Evolutionary conservation across 2,113 vertebrate genomes (phyloP).

Genomic region (Nannobrachium achirus): DNA sequence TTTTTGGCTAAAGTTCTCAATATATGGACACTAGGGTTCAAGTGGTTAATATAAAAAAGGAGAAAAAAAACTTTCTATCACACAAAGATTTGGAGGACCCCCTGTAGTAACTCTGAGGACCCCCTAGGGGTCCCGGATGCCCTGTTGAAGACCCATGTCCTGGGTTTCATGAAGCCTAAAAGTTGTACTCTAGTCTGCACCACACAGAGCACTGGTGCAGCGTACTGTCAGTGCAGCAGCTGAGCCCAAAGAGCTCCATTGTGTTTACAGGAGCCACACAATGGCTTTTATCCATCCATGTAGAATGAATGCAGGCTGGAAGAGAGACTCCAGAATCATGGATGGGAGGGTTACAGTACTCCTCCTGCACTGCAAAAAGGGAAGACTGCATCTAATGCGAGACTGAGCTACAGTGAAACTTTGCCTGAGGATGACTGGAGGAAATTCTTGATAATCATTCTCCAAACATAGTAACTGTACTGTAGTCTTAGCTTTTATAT

Average conservation of each 20-base stretch:
- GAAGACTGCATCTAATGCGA: slow-evolving; percentile 28
- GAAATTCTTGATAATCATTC: slow-evolving; percentile 11
- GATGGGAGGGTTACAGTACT: slow-evolving; percentile 41
- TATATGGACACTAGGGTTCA: too few relatives aligned
- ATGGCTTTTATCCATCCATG: slow-evolving; percentile 59
- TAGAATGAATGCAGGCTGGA: slow-evolving; percentile 62
- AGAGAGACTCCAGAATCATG: slow-evolving; percentile 28
- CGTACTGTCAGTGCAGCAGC: neutral
- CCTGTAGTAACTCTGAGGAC: too few relatives aligned
- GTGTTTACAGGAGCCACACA: slow-evolving; percentile 38
- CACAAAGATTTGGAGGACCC: too few relatives aligned
- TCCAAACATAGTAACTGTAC: slow-evolving; percentile 24
- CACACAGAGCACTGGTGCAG: neutral
- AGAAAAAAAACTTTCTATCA: too few relatives aligned
- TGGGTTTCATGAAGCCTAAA: slow-evolving; percentile 6
- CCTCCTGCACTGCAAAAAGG: slow-evolving; percentile 12
- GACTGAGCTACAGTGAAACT: slow-evolving; percentile 25
- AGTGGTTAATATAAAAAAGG: too few relatives aligned
- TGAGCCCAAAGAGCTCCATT: slow-evolving; percentile 39
- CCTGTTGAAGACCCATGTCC: too few relatives aligned
- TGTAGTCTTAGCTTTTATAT: too few relatives aligned
- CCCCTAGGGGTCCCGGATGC: too few relatives aligned
- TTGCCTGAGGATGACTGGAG: slow-evolving; percentile 19
- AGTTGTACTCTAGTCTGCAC: slow-evolving; percentile 1
- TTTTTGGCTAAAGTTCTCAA: too few relatives aligned